Conservation (phyloP, 2,113 vertebrate species). For the Pagrus major region DNA sequence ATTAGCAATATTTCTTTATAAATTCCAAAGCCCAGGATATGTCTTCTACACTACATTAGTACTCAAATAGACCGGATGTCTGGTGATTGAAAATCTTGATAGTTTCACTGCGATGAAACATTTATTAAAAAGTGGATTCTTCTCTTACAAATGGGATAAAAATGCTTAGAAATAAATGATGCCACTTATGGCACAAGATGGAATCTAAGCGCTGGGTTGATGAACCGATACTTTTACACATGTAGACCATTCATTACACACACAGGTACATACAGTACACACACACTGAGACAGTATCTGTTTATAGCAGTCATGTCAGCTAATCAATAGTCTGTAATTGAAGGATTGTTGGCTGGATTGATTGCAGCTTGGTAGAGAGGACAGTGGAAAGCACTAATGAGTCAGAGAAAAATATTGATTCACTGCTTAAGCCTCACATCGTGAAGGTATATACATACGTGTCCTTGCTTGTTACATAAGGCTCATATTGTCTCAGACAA, state of each 20-base stretch:
- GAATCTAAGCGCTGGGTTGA: background rate
- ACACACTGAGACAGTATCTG: constrained; percentile 10
- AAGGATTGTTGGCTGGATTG: constrained; percentile 42
- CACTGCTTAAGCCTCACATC: background rate
- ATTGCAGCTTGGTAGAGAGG: constrained; percentile 24
- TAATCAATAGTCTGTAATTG: constrained; percentile 58
- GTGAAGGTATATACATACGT: background rate
- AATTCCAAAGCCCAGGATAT: no score
- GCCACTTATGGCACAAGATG: background rate
- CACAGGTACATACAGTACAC: constrained; percentile 11
- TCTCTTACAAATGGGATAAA: background rate
- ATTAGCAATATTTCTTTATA: no score
- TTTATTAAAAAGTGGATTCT: background rate
- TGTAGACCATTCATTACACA: constrained; percentile 2
- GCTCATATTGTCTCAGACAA: background rate
- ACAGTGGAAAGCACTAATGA: constrained; percentile 58
- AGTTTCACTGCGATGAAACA: background rate
- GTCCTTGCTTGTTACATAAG: background rate
- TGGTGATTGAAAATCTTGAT: no score
- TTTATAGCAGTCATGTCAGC: constrained; percentile 30
- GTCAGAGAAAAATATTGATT: constrained; percentile 39
- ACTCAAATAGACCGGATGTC: no score
- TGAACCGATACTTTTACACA: constrained; percentile 5
- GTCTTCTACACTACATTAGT: no score
- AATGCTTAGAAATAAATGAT: background rate